These are phyloP conservation scores for Solea senegalensis DNA, from an alignment of 2,113 vertebrate genomes.

Conservation along the genomic window DNA sequence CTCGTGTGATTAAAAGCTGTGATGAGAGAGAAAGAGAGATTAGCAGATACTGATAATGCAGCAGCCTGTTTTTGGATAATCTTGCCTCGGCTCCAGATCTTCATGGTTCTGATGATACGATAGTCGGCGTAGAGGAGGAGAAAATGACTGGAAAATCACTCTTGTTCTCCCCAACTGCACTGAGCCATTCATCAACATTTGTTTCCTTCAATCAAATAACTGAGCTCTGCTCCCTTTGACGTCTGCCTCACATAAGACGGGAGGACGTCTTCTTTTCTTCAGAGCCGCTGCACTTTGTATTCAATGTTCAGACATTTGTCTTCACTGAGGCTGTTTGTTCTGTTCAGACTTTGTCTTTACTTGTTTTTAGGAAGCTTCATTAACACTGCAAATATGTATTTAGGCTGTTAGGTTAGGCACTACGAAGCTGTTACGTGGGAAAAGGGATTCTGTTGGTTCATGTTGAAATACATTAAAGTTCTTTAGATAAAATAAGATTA, in stretches of 20 bases:
- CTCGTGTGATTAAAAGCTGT: slow-evolving; percentile 57
- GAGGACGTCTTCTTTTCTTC: not conserved
- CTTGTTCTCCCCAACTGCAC: slow-evolving; percentile 1
- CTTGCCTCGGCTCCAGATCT: slow-evolving; percentile 49
- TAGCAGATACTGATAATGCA: slow-evolving; percentile 47
- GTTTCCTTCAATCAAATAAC: slow-evolving; percentile 31
- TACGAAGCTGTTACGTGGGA: not conserved
- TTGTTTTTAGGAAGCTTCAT: not conserved
- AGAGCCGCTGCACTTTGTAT: not conserved
- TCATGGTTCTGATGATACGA: slow-evolving; percentile 49
- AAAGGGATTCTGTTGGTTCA: slow-evolving; percentile 3
- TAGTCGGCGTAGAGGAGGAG: slow-evolving; percentile 11
- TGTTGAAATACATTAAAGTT: not conserved
- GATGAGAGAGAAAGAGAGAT: slow-evolving; percentile 48
- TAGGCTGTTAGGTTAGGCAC: not conserved
- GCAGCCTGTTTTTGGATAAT: slow-evolving; percentile 52
- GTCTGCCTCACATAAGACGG: not conserved
- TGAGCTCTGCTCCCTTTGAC: not conserved
- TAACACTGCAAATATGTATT: not conserved
- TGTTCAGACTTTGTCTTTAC: not conserved
- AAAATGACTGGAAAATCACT: slow-evolving; percentile 53
- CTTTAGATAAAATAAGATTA: too few relatives aligned
- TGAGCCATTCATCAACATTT: not conserved
- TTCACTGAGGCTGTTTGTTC: not conserved
- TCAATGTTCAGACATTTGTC: not conserved